phyloP scores from a whole-genome alignment of 2,113 vertebrate genomes.

The Calonectris borealis region DNA sequence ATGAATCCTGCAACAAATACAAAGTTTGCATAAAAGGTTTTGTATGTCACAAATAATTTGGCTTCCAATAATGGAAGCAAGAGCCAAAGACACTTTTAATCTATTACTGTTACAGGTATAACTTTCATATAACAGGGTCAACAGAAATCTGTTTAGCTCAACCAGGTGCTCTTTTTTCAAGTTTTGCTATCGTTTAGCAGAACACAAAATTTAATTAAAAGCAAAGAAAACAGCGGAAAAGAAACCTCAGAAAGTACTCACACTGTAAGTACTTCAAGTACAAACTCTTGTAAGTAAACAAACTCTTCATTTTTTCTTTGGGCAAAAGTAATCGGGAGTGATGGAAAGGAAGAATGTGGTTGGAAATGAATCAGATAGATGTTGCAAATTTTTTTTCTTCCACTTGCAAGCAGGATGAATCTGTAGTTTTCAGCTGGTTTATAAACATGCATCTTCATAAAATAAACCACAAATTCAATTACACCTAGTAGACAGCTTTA shows the following conservation, averaged over 20 bases:
- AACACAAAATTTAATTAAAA: background rate
- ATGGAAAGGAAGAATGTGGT: background rate
- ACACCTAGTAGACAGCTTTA: background rate
- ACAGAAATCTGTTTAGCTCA: slow-evolving; percentile 18
- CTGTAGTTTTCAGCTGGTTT: background rate
- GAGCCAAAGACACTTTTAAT: slow-evolving; percentile 39
- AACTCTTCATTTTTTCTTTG: background rate
- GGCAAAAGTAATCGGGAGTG: background rate
- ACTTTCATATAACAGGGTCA: background rate
- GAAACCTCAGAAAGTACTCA: background rate
- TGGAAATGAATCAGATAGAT: background rate
- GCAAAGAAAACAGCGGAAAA: background rate
- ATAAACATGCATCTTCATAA: background rate
- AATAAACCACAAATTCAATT: background rate
- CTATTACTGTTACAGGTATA: background rate
- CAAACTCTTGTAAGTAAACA: background rate
- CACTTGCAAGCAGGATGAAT: background rate
- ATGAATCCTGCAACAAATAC: slow-evolving; percentile 12
- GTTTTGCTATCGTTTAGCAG: background rate
- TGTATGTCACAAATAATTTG: background rate
- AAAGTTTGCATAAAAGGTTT: background rate
- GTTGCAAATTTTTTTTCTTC: background rate
- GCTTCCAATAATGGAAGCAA: slow-evolving; percentile 10
- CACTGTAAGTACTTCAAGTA: background rate
- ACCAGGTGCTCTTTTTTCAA: background rate